Evolutionary conservation across 1,140 invertebrate genomes (phyloP).

Genomic region (Panagrolaimus sp.): DNA sequence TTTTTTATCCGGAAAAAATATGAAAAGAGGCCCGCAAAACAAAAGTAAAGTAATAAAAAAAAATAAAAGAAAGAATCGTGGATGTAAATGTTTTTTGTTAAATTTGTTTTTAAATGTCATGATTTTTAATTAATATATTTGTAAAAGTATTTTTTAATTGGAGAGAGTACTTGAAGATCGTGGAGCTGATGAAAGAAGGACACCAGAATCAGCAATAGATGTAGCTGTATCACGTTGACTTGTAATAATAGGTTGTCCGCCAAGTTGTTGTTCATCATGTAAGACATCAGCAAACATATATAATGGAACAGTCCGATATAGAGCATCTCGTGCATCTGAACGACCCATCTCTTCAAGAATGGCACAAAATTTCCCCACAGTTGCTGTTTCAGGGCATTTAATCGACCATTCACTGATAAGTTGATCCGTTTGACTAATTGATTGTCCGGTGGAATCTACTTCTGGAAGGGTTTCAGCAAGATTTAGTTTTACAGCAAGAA

Average conservation of each 20-base stretch:
- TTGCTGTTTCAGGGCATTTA: slow-evolving; percentile 59
- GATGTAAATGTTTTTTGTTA: too few species aligned
- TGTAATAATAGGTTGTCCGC: not conserved
- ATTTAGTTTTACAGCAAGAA: slow-evolving; percentile 71
- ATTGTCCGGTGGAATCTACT: slow-evolving; percentile 59
- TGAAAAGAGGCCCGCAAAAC: too few species aligned
- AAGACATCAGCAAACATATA: slow-evolving; percentile 28
- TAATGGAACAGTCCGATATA: slow-evolving; percentile 58
- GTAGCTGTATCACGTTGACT: not conserved
- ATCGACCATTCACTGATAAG: slow-evolving; percentile 62
- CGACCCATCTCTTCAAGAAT: slow-evolving; percentile 63
- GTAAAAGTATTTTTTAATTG: not conserved
- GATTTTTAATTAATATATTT: too few species aligned
- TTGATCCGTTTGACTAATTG: slow-evolving; percentile 61
- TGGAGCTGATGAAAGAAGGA: not conserved
- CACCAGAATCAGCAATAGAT: not conserved
- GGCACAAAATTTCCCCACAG: slow-evolving; percentile 60
- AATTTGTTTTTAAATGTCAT: too few species aligned
- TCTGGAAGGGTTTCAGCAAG: slow-evolving; percentile 63
- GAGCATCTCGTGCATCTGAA: slow-evolving; percentile 62
- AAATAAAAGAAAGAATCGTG: too few species aligned
- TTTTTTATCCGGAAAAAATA: too few species aligned
- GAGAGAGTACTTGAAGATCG: not conserved
- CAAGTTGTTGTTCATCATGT: slow-evolving; percentile 17
- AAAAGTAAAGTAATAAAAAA: too few species aligned